Conservation (phyloP, 2,113 vertebrate genomes). For the Anser brachyrhynchus region DNA sequence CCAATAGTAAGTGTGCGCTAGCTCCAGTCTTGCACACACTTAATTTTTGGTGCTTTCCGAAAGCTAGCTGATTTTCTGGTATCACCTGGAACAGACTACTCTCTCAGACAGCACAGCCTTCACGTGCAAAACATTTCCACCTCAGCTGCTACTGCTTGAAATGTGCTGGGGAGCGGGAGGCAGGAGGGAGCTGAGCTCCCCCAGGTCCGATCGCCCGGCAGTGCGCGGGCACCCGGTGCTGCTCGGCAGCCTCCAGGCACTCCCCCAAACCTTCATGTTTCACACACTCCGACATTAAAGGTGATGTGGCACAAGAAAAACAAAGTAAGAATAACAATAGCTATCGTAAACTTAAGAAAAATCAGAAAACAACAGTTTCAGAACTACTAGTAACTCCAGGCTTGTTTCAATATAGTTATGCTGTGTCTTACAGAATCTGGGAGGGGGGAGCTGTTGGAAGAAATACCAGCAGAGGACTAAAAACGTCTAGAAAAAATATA, state of each 20-base stretch:
- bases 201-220: background rate
- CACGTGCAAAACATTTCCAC: background rate
- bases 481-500: background rate
- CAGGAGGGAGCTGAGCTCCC: background rate
- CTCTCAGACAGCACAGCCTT: background rate
- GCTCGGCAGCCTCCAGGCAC: background rate
- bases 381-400: constrained; percentile 23
- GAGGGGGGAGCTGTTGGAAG: constrained; percentile 9
- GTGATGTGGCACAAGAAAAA: constrained; percentile 19
- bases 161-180: background rate
- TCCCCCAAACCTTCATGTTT: background rate
- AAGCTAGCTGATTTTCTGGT: background rate
- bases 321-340: constrained; percentile 32
- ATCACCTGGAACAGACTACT: background rate
- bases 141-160: background rate
- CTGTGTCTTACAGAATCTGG: background rate
- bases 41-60: background rate
- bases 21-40: background rate
- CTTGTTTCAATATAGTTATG: background rate
- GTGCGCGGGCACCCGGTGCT: background rate
- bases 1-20: background rate
- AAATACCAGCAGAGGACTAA: background rate
- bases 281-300: constrained; percentile 2
- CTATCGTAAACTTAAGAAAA: constrained; percentile 21
- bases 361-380: background rate